Percentiles rank a stretch among this genome's conserved stretches.
These are phyloP conservation scores for Tylochromis polylepis DNA, from an alignment of 2,113 vertebrate species.

Conservation along the genomic window DNA sequence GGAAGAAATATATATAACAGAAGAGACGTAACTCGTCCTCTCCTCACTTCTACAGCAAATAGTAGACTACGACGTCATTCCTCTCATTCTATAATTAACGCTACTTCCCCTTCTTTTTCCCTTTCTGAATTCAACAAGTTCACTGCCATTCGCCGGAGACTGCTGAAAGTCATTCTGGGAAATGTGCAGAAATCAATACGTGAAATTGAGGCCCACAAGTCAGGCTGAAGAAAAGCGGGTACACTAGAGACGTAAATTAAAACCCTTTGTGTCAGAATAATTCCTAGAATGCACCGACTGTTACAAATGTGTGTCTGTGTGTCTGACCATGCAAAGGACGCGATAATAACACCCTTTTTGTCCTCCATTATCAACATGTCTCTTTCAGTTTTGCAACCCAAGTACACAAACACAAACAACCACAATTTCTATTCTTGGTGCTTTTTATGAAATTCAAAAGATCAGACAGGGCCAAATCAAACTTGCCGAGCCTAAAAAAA, in stretches of 20 bases:
- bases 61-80: background rate
- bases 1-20: background rate
- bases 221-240: slow-evolving; percentile 17
- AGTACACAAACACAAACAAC: slow-evolving; percentile 11
- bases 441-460: slow-evolving; percentile 16
- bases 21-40: background rate
- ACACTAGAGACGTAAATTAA: slow-evolving; percentile 33
- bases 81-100: background rate
- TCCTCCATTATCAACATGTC: slow-evolving; percentile 14
- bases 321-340: background rate
- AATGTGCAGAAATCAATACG: slow-evolving; percentile 40
- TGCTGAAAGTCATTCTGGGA: slow-evolving; percentile 32
- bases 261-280: slow-evolving; percentile 33
- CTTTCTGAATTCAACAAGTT: slow-evolving; percentile 9
- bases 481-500: background rate
- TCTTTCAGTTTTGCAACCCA: background rate
- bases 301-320: slow-evolving; percentile 7
- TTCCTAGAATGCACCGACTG: background rate
- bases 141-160: background rate
- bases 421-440: background rate
- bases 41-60: background rate
- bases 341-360: background rate
- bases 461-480: background rate
- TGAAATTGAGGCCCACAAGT: slow-evolving; percentile 41
- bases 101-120: background rate